Evolutionary conservation across 37 sponge, comb jelly and placozoan species (phyloP), one percentile per base, ranked within the genome.

Genomic region (Tethya wilhelma): DNA sequence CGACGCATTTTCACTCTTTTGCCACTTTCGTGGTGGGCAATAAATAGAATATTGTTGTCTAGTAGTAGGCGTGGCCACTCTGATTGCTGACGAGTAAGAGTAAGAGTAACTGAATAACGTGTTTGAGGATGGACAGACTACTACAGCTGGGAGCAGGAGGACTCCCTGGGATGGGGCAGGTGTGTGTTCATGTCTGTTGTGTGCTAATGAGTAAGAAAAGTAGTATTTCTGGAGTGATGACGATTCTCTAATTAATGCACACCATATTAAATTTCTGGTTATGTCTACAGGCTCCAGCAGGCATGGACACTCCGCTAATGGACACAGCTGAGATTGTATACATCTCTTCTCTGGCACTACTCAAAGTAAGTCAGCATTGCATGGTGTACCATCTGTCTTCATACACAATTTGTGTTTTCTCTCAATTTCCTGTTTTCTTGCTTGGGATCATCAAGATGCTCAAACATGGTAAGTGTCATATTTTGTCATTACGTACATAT

Each of bases 311-410:
- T 5, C 91, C 95, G 28, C 40, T 93, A 38, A 96, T 94, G 86
- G 99, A 98, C 81, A 98, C 99, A 19, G 95, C 99, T 22, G 99
- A 98, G 75, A 95, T 93, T 31, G 97, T 96, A 19, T 98, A 98
- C 83, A 98, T 98, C 41, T 98, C 99, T 62, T 98, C 99, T 0
- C 84, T 98, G 59, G 97, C 99, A 31, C 90, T 98, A 31, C 84
- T 98, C 37, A 98, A 98, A 84, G 94, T 95, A 26, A 41, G 40
- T 57, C 9, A 60, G 14, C 22, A 8, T 7, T 60, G 63, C 22
- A 25, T 7, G 25, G 63, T 26, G 7, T n/a, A 26, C n/a, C n/a
- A n/a, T n/a, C n/a, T n/a, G n/a, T n/a, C n/a, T n/a, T n/a, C n/a
- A n/a, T 7, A n/a, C 63, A 60, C 63, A n/a, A 60, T 12, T 60